Evolutionary conservation across 1,140 invertebrate genomes (phyloP), one percentile per base, ranked within the genome.

Genomic region (Scaptodrosophila lebanonensis): DNA sequence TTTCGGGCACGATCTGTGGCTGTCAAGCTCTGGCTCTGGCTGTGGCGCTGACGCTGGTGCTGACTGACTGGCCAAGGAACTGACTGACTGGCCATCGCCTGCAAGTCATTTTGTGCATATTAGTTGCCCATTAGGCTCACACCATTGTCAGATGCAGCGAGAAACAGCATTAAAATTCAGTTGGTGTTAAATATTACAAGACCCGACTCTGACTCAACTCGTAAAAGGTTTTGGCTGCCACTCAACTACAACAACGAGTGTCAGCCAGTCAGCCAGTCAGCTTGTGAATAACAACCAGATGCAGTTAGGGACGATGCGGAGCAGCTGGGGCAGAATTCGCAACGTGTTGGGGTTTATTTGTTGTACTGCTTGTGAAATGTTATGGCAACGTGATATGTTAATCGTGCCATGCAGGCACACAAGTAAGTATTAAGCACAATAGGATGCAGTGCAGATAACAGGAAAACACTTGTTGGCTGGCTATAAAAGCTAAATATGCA

Each of bases 161-260:
- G 33, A 56, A 66, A 51, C 66, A 70, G 62, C 76, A 83, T 82
- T 83, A 70, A 82, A 82, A 82, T 82, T 73, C 75, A 82, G 75
- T 49, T 69, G 52, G 76, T 82, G 75, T 82, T 82, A 82, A 82
- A 79, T 79, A 79, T 79, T 82, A 79, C 69, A 82, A 79, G 69
- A 66, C 59, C 63, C 40, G 16, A 27, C 30, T 42, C 61, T n/a
- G 35, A 13, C 54, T 43, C 51, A 5, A 2, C 18, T 12, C 29
- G 54, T 63, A 48, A 82, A 79, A 82, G 66, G 69, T 82, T 66
- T 70, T 51, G 59, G 73, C 75, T 73, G 75, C 75, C 75, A 82
- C 35, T 73, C 75, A 66, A 63, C 40, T 57, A 52, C 51, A 40
- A 62, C 52, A 62, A 35, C 47, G 48, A n/a, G 30, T 30, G 27